These are phyloP conservation scores for Picathartes gymnocephalus DNA, from an alignment of 2,113 vertebrate species.

Conservation along the genomic window DNA sequence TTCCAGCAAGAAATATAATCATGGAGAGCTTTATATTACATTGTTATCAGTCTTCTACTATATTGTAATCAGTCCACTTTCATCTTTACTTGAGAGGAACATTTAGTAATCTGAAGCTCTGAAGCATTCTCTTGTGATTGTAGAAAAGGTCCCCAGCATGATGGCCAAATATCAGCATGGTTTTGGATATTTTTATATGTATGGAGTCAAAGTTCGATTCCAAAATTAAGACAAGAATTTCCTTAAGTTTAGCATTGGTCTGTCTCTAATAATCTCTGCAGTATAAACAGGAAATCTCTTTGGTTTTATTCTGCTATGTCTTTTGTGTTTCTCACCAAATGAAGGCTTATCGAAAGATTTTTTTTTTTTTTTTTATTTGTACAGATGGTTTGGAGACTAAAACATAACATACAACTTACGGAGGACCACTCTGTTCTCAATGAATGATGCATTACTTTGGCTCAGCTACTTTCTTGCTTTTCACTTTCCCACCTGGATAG, in stretches of 20 bases:
- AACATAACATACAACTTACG: neutral
- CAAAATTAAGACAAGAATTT: neutral
- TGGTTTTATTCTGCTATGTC: neutral
- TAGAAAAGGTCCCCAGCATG: neutral
- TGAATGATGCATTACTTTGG: neutral
- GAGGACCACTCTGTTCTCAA: neutral
- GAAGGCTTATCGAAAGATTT: neutral
- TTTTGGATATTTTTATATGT: neutral
- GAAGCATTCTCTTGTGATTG: neutral
- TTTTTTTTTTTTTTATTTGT: neutral
- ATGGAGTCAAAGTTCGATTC: neutral
- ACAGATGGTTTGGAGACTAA: neutral
- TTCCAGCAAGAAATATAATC: neutral
- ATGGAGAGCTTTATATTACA: neutral
- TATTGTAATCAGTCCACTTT: neutral
- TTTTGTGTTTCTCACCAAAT: slow-evolving; percentile 5
- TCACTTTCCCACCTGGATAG: neutral
- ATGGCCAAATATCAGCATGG: neutral
- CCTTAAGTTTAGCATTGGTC: neutral
- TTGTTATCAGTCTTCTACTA: neutral
- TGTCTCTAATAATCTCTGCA: slow-evolving; percentile 2
- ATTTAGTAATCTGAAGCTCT: neutral
- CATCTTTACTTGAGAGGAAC: neutral
- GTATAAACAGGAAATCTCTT: slow-evolving; percentile 12
- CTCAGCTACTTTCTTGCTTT: neutral